A percentile compares a stretch with the other conserved stretches of the same genome.
phyloP scores from a whole-genome alignment of 2,888 invertebrate species.

The Calameuta pallipes region DNA sequence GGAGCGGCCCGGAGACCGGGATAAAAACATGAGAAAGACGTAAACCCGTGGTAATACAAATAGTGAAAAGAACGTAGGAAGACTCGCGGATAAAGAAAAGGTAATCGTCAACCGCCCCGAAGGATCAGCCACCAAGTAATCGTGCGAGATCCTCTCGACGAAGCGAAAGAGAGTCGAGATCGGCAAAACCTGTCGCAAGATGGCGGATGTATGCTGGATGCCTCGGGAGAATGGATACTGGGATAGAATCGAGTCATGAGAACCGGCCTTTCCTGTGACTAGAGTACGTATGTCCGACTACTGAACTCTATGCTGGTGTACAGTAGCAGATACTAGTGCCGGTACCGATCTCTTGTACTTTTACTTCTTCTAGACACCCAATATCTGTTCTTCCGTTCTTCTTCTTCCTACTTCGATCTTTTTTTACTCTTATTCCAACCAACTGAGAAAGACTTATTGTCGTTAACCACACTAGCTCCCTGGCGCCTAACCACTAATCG shows the following conservation, averaged over 20 bases:
- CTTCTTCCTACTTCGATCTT: not conserved
- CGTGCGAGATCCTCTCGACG: not conserved
- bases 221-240: not conserved
- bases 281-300: not conserved
- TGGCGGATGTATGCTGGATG: not conserved
- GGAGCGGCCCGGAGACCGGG: slow-evolving; percentile 23
- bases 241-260: not conserved
- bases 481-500: not conserved
- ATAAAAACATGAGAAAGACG: not conserved
- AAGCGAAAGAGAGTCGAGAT: not conserved
- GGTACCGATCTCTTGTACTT: not conserved
- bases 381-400: not conserved
- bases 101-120: slow-evolving; percentile 10
- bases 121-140: not conserved
- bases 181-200: not conserved
- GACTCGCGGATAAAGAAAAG: slow-evolving; percentile 27
- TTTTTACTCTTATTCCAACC: not conserved
- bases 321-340: not conserved
- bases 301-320: not conserved
- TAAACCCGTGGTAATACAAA: not conserved
- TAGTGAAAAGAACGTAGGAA: not conserved
- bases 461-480: not conserved
- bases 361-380: not conserved
- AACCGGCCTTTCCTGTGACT: not conserved
- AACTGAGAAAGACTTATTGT: not conserved